These are phyloP conservation scores for Artibeus jamaicensis DNA, from an alignment of 2,797 vertebrate species.

Conservation along the genomic window DNA sequence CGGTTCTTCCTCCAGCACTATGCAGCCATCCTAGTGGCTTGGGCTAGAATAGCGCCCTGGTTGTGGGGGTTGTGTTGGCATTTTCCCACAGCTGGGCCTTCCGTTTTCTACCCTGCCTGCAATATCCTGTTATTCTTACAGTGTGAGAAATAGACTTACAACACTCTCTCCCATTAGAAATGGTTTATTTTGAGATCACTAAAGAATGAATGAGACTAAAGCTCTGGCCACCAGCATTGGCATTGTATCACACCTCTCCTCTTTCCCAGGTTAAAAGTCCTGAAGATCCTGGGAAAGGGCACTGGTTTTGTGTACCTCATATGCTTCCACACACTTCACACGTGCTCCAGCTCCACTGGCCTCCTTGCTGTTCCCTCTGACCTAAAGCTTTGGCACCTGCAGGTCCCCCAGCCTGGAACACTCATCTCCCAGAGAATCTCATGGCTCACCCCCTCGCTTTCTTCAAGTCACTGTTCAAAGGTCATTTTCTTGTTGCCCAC, in stretches of 20 bases:
- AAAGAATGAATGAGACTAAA: conserved; percentile 60
- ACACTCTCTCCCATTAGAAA: not conserved
- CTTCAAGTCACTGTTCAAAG: not conserved
- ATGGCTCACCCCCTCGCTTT: not conserved
- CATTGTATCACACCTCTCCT: not conserved
- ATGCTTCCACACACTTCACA: not conserved
- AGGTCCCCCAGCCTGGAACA: not conserved
- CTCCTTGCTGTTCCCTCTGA: not conserved
- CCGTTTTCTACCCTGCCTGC: not conserved
- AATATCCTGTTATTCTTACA: not conserved
- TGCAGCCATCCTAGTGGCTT: not conserved
- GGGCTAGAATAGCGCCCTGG: not conserved
- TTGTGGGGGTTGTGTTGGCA: not conserved
- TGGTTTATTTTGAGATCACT: not conserved
- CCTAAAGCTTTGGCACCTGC: not conserved
- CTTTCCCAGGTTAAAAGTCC: not conserved
- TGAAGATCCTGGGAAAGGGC: not conserved
- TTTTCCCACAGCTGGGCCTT: not conserved
- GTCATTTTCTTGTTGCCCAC: not conserved
- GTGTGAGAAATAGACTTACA: not conserved
- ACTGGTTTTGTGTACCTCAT: not conserved
- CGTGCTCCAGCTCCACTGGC: not conserved
- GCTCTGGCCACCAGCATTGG: conserved; percentile 33
- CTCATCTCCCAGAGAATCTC: not conserved
- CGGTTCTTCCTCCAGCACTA: not conserved